A percentile compares a stretch with the other conserved stretches of the same genome.
phyloP scores from a whole-genome alignment of 2,113 vertebrate genomes.

The Pangasianodon hypophthalmus region DNA sequence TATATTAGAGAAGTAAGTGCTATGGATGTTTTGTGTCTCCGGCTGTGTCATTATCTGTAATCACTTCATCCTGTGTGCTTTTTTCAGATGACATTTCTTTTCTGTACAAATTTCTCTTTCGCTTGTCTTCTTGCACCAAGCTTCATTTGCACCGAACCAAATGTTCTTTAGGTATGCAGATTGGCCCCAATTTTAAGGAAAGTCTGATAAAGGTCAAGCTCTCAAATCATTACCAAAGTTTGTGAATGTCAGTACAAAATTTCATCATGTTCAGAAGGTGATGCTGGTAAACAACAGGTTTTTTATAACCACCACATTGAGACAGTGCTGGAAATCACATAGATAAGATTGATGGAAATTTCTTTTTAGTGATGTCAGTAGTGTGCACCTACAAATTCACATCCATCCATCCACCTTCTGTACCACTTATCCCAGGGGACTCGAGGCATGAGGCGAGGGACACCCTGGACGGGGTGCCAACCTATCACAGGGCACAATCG shows the following conservation, averaged over 20 bases:
- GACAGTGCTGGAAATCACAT: neutral
- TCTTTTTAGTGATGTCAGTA: neutral
- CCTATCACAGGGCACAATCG: too few species aligned
- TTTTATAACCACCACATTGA: neutral
- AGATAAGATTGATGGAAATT: neutral
- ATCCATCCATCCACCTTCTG: too few species aligned
- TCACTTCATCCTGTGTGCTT: neutral
- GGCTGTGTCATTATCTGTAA: neutral
- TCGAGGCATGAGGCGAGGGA: too few species aligned
- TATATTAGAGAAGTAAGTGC: neutral
- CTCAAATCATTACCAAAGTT: neutral
- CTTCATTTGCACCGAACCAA: slow-evolving; percentile 5
- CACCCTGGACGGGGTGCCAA: too few species aligned
- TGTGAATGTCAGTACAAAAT: neutral
- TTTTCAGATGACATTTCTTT: slow-evolving; percentile 14
- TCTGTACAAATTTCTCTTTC: neutral
- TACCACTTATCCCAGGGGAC: too few species aligned
- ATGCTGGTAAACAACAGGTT: neutral
- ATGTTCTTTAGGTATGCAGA: neutral
- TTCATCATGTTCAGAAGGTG: neutral
- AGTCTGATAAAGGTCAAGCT: slow-evolving; percentile 4
- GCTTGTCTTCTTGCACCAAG: neutral
- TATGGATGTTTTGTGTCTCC: slow-evolving; percentile 17
- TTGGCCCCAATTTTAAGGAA: neutral
- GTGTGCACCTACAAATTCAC: neutral